These are phyloP conservation scores for Menidia menidia DNA, from an alignment of 2,797 vertebrate genomes.

Conservation along the genomic window DNA sequence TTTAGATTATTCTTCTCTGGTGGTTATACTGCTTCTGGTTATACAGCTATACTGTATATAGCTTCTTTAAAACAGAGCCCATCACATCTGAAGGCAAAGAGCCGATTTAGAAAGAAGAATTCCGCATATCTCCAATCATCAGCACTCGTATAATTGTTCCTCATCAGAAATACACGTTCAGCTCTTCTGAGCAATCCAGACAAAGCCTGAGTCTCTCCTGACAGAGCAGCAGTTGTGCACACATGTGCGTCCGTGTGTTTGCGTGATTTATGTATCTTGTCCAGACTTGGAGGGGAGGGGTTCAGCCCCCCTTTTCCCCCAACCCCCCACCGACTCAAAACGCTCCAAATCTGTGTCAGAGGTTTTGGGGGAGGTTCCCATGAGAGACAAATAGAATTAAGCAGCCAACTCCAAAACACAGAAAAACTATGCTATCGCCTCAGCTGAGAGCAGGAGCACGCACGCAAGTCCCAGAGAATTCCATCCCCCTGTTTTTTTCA, in stretches of 20 bases:
- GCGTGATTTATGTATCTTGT: conserved; percentile 79
- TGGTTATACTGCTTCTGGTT: too few species aligned
- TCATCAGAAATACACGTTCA: neutral
- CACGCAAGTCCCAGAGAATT: conserved; percentile 27
- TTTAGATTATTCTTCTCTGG: too few species aligned
- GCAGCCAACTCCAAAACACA: conserved; percentile 60
- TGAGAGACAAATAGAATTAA: conserved; percentile 72
- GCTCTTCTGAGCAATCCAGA: neutral
- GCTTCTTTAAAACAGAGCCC: too few species aligned
- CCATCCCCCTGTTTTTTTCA: conserved; percentile 19
- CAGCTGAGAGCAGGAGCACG: conserved; percentile 52
- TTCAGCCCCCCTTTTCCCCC: conserved; percentile 4
- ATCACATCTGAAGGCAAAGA: too few species aligned
- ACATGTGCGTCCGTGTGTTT: conserved; percentile 57
- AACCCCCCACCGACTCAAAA: conserved; percentile 29
- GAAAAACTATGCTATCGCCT: conserved; percentile 60
- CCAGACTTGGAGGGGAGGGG: conserved; percentile 68
- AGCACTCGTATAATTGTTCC: too few species aligned
- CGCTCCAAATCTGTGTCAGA: conserved; percentile 72
- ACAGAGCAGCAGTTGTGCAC: conserved; percentile 45
- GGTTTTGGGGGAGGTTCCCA: conserved; percentile 64
- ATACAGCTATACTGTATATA: too few species aligned
- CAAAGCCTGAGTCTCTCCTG: conserved; percentile 36
- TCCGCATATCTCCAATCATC: too few species aligned
- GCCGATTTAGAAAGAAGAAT: too few species aligned